These are phyloP conservation scores for Glossophaga mutica DNA, from an alignment of 2,797 vertebrate genomes.

Conservation along the genomic window DNA sequence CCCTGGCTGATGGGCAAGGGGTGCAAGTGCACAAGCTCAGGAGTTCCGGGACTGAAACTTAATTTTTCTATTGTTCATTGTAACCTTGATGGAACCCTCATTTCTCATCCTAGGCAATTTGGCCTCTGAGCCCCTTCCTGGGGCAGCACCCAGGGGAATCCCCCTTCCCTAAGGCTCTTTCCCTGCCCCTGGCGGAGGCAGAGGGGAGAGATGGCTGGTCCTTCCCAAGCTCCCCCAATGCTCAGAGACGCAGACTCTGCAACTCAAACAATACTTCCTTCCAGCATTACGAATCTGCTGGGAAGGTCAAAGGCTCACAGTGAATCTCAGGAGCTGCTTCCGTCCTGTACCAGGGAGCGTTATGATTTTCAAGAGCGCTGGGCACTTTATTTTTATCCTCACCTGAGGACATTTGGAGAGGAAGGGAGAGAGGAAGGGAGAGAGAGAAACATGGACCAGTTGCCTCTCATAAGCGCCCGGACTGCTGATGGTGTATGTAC, in stretches of 20 bases:
- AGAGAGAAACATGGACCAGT: not conserved
- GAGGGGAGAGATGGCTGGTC: not conserved
- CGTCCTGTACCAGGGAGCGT: not conserved
- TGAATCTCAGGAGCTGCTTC: not conserved
- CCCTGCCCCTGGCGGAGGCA: accelerated
- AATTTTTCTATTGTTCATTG: not conserved
- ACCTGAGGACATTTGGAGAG: not conserved
- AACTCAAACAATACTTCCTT: not conserved
- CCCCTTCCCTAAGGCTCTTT: not conserved
- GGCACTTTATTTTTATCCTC: not conserved
- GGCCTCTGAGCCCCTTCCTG: not conserved
- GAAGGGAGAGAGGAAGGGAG: no score
- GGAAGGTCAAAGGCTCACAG: not conserved
- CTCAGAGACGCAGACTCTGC: not conserved
- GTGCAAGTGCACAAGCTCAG: no score
- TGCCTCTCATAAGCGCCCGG: no score
- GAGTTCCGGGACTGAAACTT: not conserved
- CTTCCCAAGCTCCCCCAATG: not conserved
- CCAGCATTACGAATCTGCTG: not conserved
- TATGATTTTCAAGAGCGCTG: not conserved
- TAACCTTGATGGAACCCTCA: not conserved
- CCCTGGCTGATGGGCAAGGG: no score
- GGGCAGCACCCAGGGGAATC: not conserved
- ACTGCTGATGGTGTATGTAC: not conserved
- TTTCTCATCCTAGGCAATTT: not conserved